Evolutionary conservation across 53 echinoderm and acorn worm genomes (phyloP).

Genomic region (Echinometra lucunter): DNA sequence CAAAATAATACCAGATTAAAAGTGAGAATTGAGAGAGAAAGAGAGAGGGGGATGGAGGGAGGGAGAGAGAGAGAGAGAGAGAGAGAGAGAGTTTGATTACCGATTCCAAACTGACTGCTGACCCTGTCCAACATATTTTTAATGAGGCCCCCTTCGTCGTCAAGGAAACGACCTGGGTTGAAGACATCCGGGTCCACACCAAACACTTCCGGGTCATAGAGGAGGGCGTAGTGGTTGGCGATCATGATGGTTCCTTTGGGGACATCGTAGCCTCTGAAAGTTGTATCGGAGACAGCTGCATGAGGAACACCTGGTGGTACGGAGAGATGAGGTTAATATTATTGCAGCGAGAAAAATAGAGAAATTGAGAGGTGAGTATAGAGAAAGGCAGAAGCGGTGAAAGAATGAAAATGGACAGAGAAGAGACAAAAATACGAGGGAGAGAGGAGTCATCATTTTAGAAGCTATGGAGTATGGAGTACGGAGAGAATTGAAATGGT

Average conservation of each 20-base stretch:
- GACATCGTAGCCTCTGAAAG: slow-evolving; percentile 71
- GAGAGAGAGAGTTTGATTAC: too few species aligned
- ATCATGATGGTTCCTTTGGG: slow-evolving; percentile 73
- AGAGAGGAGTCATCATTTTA: too few species aligned
- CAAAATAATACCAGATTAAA: too few species aligned
- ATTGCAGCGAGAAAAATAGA: background rate
- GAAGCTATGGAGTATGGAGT: too few species aligned
- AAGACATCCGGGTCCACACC: slow-evolving; percentile 66
- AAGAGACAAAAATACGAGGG: too few species aligned
- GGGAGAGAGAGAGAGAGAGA: too few species aligned
- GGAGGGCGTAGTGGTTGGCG: slow-evolving; percentile 71
- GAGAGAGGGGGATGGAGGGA: too few species aligned
- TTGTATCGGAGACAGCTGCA: slow-evolving; percentile 57
- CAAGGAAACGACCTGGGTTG: slow-evolving; percentile 70
- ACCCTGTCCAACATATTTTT: slow-evolving; percentile 56
- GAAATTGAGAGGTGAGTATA: background rate
- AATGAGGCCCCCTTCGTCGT: slow-evolving; percentile 65
- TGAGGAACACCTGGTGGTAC: slow-evolving; percentile 67
- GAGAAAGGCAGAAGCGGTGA: background rate
- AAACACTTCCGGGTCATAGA: slow-evolving; percentile 68
- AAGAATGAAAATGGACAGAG: too few species aligned
- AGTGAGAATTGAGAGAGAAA: too few species aligned
- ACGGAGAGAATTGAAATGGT: too few species aligned
- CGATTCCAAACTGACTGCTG: slow-evolving; percentile 68
- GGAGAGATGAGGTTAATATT: background rate